phyloP scores from a whole-genome alignment of 2,797 vertebrate species.

The Lagocephalus sceleratus region DNA sequence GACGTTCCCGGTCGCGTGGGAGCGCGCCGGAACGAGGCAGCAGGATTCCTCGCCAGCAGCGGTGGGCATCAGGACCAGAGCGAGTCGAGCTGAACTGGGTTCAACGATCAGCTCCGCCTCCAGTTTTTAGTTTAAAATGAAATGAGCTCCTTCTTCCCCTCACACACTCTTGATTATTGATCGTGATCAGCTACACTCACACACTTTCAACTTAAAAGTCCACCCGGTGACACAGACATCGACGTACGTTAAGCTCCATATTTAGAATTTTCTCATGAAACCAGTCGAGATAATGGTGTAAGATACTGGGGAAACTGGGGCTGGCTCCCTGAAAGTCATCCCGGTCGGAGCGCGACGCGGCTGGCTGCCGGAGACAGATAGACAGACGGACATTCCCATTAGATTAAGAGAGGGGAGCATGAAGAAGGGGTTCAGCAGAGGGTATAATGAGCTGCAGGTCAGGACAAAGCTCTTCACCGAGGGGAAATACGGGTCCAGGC shows the following conservation, averaged over 20 bases:
- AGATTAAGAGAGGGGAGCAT: slow-evolving; percentile 43
- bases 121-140: too few relatives aligned
- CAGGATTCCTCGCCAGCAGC: too few relatives aligned
- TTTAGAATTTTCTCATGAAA: slow-evolving; percentile 23
- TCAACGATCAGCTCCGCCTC: too few relatives aligned
- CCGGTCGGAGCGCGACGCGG: slow-evolving; percentile 29
- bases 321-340: slow-evolving; percentile 40
- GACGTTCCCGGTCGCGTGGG: too few relatives aligned
- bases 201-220: too few relatives aligned
- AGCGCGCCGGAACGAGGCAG: too few relatives aligned
- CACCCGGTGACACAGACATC: background rate
- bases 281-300: slow-evolving; percentile 14
- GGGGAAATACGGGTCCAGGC: slow-evolving; percentile 39
- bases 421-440: slow-evolving; percentile 48
- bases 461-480: slow-evolving; percentile 28
- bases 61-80: too few relatives aligned
- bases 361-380: slow-evolving; percentile 41
- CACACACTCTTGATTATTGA: too few relatives aligned
- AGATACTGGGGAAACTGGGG: slow-evolving; percentile 31
- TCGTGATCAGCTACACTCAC: too few relatives aligned
- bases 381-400: slow-evolving; percentile 35
- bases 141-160: too few relatives aligned
- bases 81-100: too few relatives aligned
- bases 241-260: slow-evolving; percentile 10
- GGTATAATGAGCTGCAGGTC: slow-evolving; percentile 53